Conservation (phyloP, 2,888 invertebrate species). For the Drosophila siamana region DNA sequence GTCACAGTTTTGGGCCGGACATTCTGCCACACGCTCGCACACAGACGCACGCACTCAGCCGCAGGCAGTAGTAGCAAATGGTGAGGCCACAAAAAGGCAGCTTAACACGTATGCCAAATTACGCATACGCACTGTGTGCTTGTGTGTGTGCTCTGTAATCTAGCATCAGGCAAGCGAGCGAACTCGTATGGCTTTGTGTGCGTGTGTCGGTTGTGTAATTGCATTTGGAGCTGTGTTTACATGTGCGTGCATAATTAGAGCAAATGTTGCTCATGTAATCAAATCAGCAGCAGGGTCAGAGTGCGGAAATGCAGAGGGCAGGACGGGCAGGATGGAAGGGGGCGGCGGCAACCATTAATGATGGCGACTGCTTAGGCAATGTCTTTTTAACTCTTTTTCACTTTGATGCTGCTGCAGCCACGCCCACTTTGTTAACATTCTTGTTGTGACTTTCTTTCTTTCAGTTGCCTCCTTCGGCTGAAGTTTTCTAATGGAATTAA, state of each 20-base stretch:
- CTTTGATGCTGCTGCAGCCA: constrained; percentile 33
- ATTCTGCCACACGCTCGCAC: background rate
- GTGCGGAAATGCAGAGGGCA: constrained; percentile 21
- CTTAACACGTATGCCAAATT: constrained; percentile 51
- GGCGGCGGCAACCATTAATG: background rate
- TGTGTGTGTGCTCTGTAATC: constrained; percentile 63
- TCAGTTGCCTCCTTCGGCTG: constrained; percentile 17
- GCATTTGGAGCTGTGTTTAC: constrained; percentile 74
- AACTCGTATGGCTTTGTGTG: constrained; percentile 10
- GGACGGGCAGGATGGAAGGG: background rate
- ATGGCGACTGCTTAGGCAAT: constrained; percentile 5
- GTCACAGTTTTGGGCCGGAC: constrained; percentile 3
- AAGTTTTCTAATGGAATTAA: constrained; percentile 49
- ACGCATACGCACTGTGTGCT: constrained; percentile 66
- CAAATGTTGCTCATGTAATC: constrained; percentile 77
- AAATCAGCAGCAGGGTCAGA: constrained; percentile 58
- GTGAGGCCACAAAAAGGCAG: constrained; percentile 28
- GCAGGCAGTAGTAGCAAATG: background rate
- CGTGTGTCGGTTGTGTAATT: constrained; percentile 59
- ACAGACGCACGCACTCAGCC: background rate
- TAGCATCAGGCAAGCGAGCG: constrained; percentile 6
- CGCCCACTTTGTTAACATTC: constrained; percentile 18
- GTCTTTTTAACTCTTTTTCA: constrained; percentile 43
- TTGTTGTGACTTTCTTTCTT: constrained; percentile 11
- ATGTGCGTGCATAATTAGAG: constrained; percentile 80